These are phyloP conservation scores for Cryptus armator DNA, from an alignment of 2,888 invertebrate genomes.

Conservation along the genomic window DNA sequence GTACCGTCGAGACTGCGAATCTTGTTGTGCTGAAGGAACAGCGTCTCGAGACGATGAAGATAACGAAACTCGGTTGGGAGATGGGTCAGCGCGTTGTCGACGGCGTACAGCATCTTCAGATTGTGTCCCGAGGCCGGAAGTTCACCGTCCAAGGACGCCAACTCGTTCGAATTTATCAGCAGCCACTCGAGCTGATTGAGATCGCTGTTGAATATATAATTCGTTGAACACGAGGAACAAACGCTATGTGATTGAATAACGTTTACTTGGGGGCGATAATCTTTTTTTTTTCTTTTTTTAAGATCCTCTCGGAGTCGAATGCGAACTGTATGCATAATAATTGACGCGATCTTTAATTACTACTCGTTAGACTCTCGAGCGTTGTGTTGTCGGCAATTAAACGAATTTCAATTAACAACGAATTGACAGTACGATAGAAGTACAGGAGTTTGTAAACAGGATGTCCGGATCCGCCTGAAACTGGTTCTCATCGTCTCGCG, in stretches of 20 bases:
- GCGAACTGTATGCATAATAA: conserved; percentile 5
- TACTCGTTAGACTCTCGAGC: conserved; percentile 52
- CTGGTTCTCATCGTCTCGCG: conserved; percentile 58
- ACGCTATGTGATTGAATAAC: not conserved
- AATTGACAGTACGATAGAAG: conserved; percentile 69
- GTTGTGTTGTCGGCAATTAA: conserved; percentile 51
- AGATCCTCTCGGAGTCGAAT: not conserved
- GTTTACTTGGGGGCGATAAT: not conserved
- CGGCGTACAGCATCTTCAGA: conserved; percentile 90
- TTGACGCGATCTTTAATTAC: conserved; percentile 35
- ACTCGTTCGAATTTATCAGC: conserved; percentile 91
- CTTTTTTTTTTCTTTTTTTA: not conserved
- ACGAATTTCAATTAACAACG: conserved; percentile 66
- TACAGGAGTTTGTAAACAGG: conserved; percentile 73
- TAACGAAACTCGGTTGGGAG: conserved; percentile 91
- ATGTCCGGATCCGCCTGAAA: conserved; percentile 70
- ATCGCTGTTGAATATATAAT: conserved; percentile 84
- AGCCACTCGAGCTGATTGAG: conserved; percentile 91
- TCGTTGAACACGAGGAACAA: conserved; percentile 9
- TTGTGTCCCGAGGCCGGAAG: conserved; percentile 90
- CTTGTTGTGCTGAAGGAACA: conserved; percentile 91
- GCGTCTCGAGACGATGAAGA: conserved; percentile 89
- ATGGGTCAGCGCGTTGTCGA: conserved; percentile 90
- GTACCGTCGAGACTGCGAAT: conserved; percentile 90
- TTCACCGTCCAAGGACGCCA: conserved; percentile 91